Evolutionary conservation across 2,797 vertebrate species (phyloP).

Genomic region (Neosilurus mollespiculum): DNA sequence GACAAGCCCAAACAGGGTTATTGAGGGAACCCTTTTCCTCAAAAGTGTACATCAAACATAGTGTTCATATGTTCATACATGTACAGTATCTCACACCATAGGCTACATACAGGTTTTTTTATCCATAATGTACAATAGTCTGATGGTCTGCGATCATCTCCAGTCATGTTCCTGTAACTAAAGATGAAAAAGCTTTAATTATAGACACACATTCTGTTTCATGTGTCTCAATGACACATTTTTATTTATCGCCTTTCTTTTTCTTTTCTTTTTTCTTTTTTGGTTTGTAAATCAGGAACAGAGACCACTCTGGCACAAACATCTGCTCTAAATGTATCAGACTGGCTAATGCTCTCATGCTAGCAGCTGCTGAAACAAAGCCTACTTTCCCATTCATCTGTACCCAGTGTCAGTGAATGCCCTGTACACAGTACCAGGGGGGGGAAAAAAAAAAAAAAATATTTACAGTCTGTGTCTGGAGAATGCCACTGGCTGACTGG

Average conservation of each 20-base stretch:
- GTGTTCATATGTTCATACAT: no score
- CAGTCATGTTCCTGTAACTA: not conserved
- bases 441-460: conserved; percentile 57
- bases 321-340: conserved; percentile 59
- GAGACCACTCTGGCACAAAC: conserved; percentile 61
- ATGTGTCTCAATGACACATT: not conserved
- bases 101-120: not conserved
- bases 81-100: no score
- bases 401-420: conserved; percentile 62
- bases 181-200: not conserved
- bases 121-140: not conserved
- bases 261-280: not conserved
- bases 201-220: not conserved
- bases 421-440: conserved; percentile 42
- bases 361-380: conserved; percentile 82
- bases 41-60: not conserved
- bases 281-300: not conserved
- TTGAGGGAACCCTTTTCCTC: not conserved
- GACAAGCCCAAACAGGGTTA: not conserved
- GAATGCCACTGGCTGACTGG: conserved; percentile 45
- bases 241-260: not conserved
- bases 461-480: conserved; percentile 56
- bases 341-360: conserved; percentile 50
- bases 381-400: conserved; percentile 68
- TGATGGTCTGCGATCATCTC: not conserved